Conservation (phyloP, 2,113 vertebrate genomes). For the Platysternon megacephalum region DNA sequence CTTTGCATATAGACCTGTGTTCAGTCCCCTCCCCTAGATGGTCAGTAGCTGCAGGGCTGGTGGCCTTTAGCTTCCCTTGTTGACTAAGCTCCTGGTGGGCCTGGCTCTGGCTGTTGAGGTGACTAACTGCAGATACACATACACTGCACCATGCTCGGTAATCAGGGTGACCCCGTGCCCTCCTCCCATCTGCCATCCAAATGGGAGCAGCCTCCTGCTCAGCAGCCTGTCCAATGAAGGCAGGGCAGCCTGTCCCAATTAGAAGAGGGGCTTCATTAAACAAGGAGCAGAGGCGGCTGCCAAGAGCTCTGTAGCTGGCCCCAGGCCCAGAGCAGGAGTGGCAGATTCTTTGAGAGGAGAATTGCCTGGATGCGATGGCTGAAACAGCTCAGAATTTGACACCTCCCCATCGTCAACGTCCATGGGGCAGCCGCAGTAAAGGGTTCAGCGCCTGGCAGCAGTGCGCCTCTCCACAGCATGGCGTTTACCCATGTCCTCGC, state of each 20-base stretch:
- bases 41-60: neutral
- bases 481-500: too few relatives aligned
- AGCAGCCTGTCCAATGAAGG: constrained; percentile 47
- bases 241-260: constrained; percentile 66
- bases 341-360: neutral
- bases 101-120: neutral
- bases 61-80: neutral
- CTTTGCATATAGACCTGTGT: neutral
- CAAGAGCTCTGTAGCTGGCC: constrained; percentile 62
- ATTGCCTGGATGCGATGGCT: neutral
- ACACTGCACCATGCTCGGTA: neutral
- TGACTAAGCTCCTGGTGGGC: neutral
- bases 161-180: neutral
- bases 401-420: neutral
- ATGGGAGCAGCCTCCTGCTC: neutral
- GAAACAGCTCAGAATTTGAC: neutral
- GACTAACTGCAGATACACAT: neutral
- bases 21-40: neutral
- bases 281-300: constrained; percentile 47
- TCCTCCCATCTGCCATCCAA: constrained; percentile 5
- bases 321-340: constrained; percentile 5
- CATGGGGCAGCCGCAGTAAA: neutral
- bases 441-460: neutral
- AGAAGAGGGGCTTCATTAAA: constrained; percentile 61
- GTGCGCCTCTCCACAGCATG: neutral